A percentile compares a stretch with the other conserved stretches of the same genome.
Evolutionary conservation across 1,140 invertebrate species (phyloP).

Genomic region (Tetramorium alpestre): DNA sequence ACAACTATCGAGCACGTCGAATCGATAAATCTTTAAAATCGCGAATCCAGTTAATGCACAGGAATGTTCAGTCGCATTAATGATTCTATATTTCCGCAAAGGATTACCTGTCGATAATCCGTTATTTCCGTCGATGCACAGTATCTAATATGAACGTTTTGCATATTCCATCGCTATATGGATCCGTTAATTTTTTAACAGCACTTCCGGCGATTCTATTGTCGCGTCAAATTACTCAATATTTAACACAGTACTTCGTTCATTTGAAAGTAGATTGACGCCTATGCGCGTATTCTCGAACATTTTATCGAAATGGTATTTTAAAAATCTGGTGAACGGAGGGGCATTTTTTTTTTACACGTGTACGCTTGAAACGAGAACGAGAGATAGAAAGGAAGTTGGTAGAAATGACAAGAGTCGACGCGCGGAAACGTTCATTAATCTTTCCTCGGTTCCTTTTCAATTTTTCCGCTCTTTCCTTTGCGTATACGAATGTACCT

Average conservation of each 20-base stretch:
- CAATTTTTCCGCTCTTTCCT: constrained; percentile 39
- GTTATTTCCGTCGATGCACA: constrained; percentile 54
- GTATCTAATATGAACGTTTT: constrained; percentile 15
- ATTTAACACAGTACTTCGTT: constrained; percentile 41
- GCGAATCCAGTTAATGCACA: constrained; percentile 19
- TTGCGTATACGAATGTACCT: constrained; percentile 41
- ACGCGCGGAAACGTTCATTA: constrained; percentile 43
- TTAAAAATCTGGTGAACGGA: constrained; percentile 3
- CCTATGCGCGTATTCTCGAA: background rate
- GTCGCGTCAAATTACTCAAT: constrained; percentile 51
- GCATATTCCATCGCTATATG: constrained; percentile 46
- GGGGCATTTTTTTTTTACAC: constrained; percentile 3
- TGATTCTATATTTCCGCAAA: constrained; percentile 61
- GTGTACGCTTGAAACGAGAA: background rate
- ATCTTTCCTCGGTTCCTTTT: constrained; percentile 49
- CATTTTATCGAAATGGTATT: constrained; percentile 11
- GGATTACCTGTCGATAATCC: constrained; percentile 65
- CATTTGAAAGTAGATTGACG: constrained; percentile 30
- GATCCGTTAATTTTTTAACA: constrained; percentile 46
- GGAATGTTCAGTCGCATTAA: constrained; percentile 45
- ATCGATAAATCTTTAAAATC: constrained; percentile 4
- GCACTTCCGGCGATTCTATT: constrained; percentile 35
- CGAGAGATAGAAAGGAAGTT: background rate
- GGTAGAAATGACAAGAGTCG: constrained; percentile 22
- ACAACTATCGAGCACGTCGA: background rate